Base-by-base conservation (phyloP, 2,113 vertebrate species). In the Colius striatus region DNA sequence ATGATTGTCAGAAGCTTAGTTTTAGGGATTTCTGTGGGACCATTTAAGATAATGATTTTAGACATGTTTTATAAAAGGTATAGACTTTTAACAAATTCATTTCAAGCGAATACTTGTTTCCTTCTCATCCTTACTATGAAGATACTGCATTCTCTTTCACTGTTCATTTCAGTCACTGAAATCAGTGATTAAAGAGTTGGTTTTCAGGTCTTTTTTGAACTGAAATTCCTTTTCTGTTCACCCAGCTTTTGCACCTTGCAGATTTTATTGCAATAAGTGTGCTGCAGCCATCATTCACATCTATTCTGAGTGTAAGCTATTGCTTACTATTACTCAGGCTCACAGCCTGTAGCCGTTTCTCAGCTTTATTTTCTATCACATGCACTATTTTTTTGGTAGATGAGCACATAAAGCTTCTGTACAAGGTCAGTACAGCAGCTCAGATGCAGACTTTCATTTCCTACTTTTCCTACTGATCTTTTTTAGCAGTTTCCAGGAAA, bases 21-120 rank as follows among this genome's bases (percentile, higher is more conserved):
- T 86, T 48, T 10, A 43, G 41, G 34, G 10, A 71, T 85, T 76
- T 67, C 47, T 67, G 18, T 76, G 20, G 80, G 43, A 62, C 5
- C 43, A 8, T 26, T 87, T 34, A 62, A 57, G 16, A 38, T 43
- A 72, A 67, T 48, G 3, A 12, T 32, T 84, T 90, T 51, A 47
- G 13, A 34, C 4, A 36, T 34, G 38, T 57, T 73, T 73, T 63
- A 43, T 43, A 19, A 53, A 51, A 58, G 0, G 17, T 16, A 32
- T 11, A 34, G 11, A 1, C 19, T 66, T 54, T 67, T 32, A 0
- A 2, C n/a, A 57, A 80, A 16, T n/a, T 2, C 4, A 43, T 34
- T 73, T 71, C 48, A 68, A 63, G 7, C 13, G 11, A 54, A 53
- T 41, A 32, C 6, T 58, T 72, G 18, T 5, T 80, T 90, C 26